Conservation (phyloP, 2,888 invertebrate genomes). For the Melanophora roralis region DNA sequence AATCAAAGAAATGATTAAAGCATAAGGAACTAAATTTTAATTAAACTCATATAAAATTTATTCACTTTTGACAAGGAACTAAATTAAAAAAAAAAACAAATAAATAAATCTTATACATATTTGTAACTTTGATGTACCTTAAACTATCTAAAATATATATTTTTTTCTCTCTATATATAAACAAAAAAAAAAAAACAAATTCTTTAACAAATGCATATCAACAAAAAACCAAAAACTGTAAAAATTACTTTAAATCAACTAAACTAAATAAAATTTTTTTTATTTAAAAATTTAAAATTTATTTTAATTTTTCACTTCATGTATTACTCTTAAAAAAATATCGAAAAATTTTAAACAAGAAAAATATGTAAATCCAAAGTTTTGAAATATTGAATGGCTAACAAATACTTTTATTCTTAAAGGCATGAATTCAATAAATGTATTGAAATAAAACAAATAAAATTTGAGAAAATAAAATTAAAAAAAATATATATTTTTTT, state of each 20-base stretch:
- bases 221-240: slow-evolving; percentile 8
- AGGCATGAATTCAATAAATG: slow-evolving; percentile 59
- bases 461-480: slow-evolving; percentile 21
- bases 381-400: slow-evolving; percentile 34
- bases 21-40: too few relatives aligned
- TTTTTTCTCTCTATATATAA: slow-evolving; percentile 37
- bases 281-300: background rate
- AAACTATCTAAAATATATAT: slow-evolving; percentile 54
- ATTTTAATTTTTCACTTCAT: slow-evolving; percentile 39
- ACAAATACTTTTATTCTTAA: slow-evolving; percentile 57
- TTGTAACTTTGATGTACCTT: slow-evolving; percentile 68
- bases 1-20: too few relatives aligned
- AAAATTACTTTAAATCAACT: background rate
- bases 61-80: background rate
- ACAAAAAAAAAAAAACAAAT: background rate
- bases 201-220: slow-evolving; percentile 44
- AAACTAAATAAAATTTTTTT: background rate
- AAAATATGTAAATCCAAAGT: background rate
- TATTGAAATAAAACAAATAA: slow-evolving; percentile 43
- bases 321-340: slow-evolving; percentile 28
- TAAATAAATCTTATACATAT: slow-evolving; percentile 41
- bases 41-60: slow-evolving; percentile 8
- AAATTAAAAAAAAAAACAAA: slow-evolving; percentile 7
- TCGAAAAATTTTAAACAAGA: background rate
- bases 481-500: background rate